Evolutionary conservation across 1,140 invertebrate species (phyloP).

Genomic region (Macrosteles quadrilineatus): DNA sequence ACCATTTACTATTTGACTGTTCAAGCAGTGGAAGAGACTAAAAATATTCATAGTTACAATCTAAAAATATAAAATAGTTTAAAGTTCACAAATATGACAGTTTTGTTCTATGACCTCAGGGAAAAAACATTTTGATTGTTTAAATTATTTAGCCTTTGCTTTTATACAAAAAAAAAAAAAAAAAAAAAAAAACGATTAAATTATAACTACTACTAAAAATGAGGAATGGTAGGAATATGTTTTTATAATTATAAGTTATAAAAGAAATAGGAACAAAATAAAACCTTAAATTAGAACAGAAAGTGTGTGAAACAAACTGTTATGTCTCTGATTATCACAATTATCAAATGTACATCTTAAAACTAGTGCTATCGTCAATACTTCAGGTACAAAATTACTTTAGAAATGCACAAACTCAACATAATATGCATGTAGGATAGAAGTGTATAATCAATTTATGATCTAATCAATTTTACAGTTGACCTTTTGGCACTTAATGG

Average conservation of each 20-base stretch:
- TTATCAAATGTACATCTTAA: background rate
- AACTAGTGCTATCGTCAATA: slow-evolving; percentile 11
- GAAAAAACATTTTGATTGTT: background rate
- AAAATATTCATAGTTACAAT: slow-evolving; percentile 4
- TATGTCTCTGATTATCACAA: background rate
- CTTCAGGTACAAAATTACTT: slow-evolving; percentile 25
- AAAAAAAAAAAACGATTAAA: too few relatives aligned
- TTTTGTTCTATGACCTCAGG: background rate
- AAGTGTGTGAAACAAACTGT: too few relatives aligned
- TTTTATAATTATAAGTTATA: background rate
- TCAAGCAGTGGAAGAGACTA: background rate
- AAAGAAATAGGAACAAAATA: slow-evolving; percentile 11
- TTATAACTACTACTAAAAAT: background rate
- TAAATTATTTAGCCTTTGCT: background rate
- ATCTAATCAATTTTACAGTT: slow-evolving; percentile 5
- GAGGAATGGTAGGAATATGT: background rate
- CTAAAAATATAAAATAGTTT: background rate
- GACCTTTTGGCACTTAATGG: background rate
- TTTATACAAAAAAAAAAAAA: background rate
- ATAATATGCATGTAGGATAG: too few relatives aligned
- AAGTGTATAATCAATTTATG: too few relatives aligned
- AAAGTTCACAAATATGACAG: background rate
- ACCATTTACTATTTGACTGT: background rate
- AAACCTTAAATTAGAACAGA: background rate
- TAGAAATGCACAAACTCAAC: background rate